Base-by-base conservation (phyloP, 1,140 invertebrate species). In the Drosophila nigromelanica region DNA sequence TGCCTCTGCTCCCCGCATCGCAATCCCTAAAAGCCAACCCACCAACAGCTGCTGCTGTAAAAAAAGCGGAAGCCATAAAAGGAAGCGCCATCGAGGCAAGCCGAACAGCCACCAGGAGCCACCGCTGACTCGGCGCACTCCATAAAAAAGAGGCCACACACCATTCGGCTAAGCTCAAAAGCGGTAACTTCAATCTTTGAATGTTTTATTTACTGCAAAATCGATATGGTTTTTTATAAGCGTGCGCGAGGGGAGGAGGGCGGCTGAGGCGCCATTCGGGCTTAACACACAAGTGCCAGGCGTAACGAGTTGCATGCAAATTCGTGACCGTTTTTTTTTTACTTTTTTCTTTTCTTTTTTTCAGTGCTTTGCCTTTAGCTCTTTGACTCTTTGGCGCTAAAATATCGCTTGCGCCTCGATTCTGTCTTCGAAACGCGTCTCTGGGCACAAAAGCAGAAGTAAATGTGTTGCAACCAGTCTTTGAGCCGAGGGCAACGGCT, bases 191-290 rank as follows among this genome's bases (percentile, higher is more conserved):
- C 82, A 86, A 86, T 86, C 82, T 86, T 87, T 86, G 82, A 86
- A 86, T 86, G 82, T 86, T 86, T 86, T 86, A 86, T 86, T 86
- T 86, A 86, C 82, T 86, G 82, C 82, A 86, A 86, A 86, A 86
- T 86, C 82, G 82, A 86, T 86, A 86, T 87, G 82, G 75, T 86
- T 86, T 82, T 85, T 82, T 72, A 62, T 56, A 76, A 73, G 55
- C 45, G 56, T 71, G 50, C 43, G 55, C 39, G 54, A 48, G 45
- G 50, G 43, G 40, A 40, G 43, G 45, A 33, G 18, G 39, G 12
- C 21, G 51, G 33, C 27, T 50, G 42, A 62, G 64, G 62, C 72
- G 72, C 64, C 69, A 69, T 58, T 37, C 71, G 67, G 48, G 78
- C 71, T 86, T 86, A 86, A 86, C 82, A 86, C 80, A 85, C 81